Evolutionary conservation across 1,140 invertebrate species (phyloP).

Genomic region (Trichonephila clavata): DNA sequence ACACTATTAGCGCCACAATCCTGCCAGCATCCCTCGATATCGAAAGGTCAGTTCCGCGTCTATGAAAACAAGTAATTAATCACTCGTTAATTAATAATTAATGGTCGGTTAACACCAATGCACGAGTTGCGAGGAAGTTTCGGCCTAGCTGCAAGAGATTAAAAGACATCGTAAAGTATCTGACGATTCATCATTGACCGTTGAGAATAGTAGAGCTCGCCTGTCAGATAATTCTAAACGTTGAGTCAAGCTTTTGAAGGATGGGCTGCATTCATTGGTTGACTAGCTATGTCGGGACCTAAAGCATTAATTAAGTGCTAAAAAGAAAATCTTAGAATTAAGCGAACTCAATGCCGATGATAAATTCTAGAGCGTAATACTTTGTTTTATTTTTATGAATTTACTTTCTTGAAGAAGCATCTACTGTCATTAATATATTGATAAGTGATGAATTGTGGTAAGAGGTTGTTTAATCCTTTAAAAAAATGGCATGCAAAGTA

Average conservation of each 20-base stretch:
- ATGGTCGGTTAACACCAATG: constrained; percentile 49
- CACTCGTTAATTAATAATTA: constrained; percentile 69
- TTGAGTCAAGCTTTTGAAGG: not conserved
- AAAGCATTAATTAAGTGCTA: constrained; percentile 10
- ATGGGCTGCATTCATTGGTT: not conserved
- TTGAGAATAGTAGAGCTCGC: not conserved
- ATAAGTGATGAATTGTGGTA: not conserved
- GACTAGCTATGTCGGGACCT: not conserved
- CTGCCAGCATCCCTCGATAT: constrained; percentile 13
- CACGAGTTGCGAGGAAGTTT: constrained; percentile 8
- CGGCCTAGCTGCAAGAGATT: constrained; percentile 23
- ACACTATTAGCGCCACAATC: constrained; percentile 6
- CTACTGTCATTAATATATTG: not conserved
- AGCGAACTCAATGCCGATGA: not conserved
- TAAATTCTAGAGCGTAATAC: not conserved
- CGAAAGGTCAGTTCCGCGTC: constrained; percentile 50
- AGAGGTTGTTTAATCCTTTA: not conserved
- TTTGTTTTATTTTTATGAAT: not conserved
- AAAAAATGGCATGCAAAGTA: not conserved
- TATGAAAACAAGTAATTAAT: constrained; percentile 66
- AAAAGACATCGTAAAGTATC: constrained; percentile 45
- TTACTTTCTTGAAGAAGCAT: not conserved
- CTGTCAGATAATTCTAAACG: not conserved
- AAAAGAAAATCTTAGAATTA: not conserved
- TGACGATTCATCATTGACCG: constrained; percentile 33